Conservation (phyloP, 1,140 invertebrate species). For the Camponotus vicinus region DNA sequence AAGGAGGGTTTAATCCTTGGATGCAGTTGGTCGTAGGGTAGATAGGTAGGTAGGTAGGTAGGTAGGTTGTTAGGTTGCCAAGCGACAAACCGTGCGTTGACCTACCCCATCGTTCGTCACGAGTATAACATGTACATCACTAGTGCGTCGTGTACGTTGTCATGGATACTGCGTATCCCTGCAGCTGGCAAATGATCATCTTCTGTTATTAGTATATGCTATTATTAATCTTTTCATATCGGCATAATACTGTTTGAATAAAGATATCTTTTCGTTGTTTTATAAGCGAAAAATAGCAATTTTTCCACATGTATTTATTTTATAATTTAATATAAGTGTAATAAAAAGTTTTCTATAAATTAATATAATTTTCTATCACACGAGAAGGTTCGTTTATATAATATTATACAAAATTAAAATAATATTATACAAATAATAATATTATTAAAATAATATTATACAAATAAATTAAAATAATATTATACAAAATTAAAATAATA, state of each 20-base stretch:
- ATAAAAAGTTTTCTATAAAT: background rate
- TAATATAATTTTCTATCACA: too few relatives aligned
- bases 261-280: too few relatives aligned
- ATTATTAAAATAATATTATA: background rate
- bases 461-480: background rate
- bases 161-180: constrained; percentile 71
- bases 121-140: constrained; percentile 63
- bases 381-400: too few relatives aligned
- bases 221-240: constrained; percentile 36
- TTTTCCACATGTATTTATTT: too few relatives aligned
- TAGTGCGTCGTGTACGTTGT: constrained; percentile 63
- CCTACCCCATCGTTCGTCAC: constrained; percentile 74
- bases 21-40: constrained; percentile 75
- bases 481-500: background rate
- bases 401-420: too few relatives aligned
- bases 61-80: constrained; percentile 82
- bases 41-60: constrained; percentile 54
- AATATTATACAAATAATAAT: background rate
- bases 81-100: constrained; percentile 81
- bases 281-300: background rate
- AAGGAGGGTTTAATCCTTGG: constrained; percentile 71
- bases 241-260: background rate
- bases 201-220: constrained; percentile 16
- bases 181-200: constrained; percentile 66
- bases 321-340: too few relatives aligned